phyloP scores from a whole-genome alignment of 2,888 invertebrate species.

The Volucella inflata region DNA sequence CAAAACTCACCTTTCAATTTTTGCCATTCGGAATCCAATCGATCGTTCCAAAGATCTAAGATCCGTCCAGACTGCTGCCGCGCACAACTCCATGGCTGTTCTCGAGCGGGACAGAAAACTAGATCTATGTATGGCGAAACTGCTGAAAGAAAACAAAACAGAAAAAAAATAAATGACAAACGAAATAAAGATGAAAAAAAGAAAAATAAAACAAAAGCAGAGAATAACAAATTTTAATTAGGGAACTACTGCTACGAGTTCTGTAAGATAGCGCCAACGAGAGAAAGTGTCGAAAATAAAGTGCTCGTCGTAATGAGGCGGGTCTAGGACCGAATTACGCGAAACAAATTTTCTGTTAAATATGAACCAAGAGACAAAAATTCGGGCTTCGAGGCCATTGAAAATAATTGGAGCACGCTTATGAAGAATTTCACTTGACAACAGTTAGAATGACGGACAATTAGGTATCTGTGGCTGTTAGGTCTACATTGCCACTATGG shows the following conservation, averaged over 20 bases:
- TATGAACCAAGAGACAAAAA: not conserved
- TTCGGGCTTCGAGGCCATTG: slow-evolving; percentile 24
- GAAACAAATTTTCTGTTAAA: slow-evolving; percentile 23
- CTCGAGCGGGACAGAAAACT: slow-evolving; percentile 85
- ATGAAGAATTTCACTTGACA: slow-evolving; percentile 22
- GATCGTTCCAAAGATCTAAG: slow-evolving; percentile 82
- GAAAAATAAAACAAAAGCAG: slow-evolving; percentile 3
- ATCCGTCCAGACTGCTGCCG: slow-evolving; percentile 85
- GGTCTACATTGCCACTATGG: not conserved
- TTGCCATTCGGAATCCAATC: slow-evolving; percentile 81
- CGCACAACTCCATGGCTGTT: slow-evolving; percentile 85
- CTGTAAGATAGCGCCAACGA: slow-evolving; percentile 23
- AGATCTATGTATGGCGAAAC: slow-evolving; percentile 85
- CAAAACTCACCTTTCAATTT: slow-evolving; percentile 81
- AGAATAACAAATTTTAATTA: slow-evolving; percentile 35
- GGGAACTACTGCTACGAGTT: slow-evolving; percentile 33
- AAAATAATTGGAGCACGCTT: slow-evolving; percentile 52
- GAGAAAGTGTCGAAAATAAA: slow-evolving; percentile 61
- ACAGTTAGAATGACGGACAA: slow-evolving; percentile 32
- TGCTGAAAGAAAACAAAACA: slow-evolving; percentile 78
- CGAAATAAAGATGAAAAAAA: not conserved
- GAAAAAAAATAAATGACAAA: slow-evolving; percentile 9
- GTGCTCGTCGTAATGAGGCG: slow-evolving; percentile 47
- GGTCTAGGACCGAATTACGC: slow-evolving; percentile 39
- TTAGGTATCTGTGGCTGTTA: slow-evolving; percentile 15